Conservation (phyloP, 2,797 vertebrate genomes). For the Borostomias antarcticus region DNA sequence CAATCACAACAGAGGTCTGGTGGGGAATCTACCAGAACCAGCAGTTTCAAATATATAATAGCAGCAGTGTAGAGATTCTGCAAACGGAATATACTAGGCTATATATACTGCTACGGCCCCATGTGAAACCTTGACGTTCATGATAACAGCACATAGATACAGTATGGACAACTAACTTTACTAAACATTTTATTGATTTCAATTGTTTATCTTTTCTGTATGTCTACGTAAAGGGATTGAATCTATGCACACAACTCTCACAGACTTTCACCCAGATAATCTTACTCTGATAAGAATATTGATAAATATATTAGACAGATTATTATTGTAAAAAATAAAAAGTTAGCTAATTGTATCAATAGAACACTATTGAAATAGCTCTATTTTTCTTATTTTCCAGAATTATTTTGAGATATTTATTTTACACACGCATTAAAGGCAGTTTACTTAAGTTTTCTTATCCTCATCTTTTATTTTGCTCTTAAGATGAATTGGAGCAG, state of each 20-base stretch:
- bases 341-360: conserved; percentile 48
- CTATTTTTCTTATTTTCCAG: conserved; percentile 62
- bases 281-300: conserved; percentile 17
- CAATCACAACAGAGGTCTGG: too few relatives aligned
- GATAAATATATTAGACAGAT: conserved; percentile 36
- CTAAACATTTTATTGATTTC: conserved; percentile 7
- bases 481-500: conserved; percentile 46
- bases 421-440: conserved; percentile 28
- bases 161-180: conserved; percentile 31
- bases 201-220: conserved; percentile 23
- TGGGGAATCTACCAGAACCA: too few relatives aligned
- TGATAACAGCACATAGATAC: conserved; percentile 49
- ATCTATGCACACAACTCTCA: conserved; percentile 59
- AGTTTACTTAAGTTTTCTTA: conserved; percentile 24
- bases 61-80: too few relatives aligned
- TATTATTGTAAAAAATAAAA: conserved; percentile 45
- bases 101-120: background rate
- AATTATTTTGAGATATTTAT: conserved; percentile 45
- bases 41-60: too few relatives aligned
- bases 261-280: conserved; percentile 3
- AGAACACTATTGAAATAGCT: conserved; percentile 52
- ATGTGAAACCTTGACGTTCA: conserved; percentile 20
- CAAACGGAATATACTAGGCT: background rate
- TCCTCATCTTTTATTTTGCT: conserved; percentile 7
- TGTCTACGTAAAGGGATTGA: conserved; percentile 37